phyloP scores from a whole-genome alignment of 2,888 invertebrate genomes.

The Drosophila multiciliata region DNA sequence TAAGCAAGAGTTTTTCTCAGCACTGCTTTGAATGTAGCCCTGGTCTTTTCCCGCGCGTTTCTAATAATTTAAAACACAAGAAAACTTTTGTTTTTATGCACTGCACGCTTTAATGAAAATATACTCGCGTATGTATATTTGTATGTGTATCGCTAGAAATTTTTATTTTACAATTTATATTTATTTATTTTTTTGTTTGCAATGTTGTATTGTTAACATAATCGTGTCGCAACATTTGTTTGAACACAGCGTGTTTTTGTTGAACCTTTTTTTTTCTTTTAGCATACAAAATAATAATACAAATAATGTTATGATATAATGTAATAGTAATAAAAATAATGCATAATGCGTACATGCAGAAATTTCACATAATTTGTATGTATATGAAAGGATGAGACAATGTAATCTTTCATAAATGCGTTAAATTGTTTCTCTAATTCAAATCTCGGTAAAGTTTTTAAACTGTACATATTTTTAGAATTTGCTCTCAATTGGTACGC shows the following conservation, averaged over 20 bases:
- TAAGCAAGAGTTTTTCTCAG: background rate
- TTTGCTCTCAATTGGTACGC: constrained; percentile 16
- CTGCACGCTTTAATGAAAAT: constrained; percentile 66
- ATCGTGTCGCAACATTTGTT: constrained; percentile 62
- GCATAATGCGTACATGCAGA: constrained; percentile 71
- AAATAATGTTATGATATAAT: constrained; percentile 65
- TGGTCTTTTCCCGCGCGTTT: background rate
- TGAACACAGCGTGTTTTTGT: constrained; percentile 69
- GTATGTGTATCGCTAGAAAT: constrained; percentile 73
- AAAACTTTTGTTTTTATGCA: constrained; percentile 44
- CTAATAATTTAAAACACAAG: background rate
- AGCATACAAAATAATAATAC: constrained; percentile 74
- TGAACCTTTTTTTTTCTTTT: constrained; percentile 25
- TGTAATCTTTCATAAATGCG: constrained; percentile 35
- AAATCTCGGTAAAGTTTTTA: constrained; percentile 56
- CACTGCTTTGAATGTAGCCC: background rate
- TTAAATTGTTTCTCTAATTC: constrained; percentile 22
- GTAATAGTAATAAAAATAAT: constrained; percentile 65
- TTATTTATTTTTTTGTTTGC: constrained; percentile 61
- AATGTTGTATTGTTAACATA: constrained; percentile 64
- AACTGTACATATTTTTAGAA: constrained; percentile 67
- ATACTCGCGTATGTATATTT: constrained; percentile 51
- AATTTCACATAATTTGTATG: constrained; percentile 34
- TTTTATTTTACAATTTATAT: constrained; percentile 75
- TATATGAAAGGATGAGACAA: constrained; percentile 28